These are phyloP conservation scores for Caenorhabditis remanei DNA, from an alignment of 1,140 invertebrate species.

Conservation along the genomic window DNA sequence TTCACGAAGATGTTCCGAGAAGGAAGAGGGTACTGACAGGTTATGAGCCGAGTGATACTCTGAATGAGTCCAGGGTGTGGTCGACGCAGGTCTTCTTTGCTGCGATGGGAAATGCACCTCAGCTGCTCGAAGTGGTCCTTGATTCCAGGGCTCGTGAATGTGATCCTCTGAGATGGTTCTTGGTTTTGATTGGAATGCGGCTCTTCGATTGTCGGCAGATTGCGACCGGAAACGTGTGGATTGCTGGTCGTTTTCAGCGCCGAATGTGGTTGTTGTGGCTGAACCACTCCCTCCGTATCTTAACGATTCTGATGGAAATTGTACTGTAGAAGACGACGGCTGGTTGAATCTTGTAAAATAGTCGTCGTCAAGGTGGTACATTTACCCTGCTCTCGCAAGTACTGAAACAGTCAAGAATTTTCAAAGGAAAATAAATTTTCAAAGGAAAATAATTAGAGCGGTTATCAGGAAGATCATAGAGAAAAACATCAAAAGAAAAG, in stretches of 20 bases:
- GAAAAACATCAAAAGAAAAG: background rate
- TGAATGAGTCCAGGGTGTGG: slow-evolving; percentile 34
- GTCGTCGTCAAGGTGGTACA: slow-evolving; percentile 52
- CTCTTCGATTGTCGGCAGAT: slow-evolving; percentile 35
- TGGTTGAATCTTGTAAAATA: slow-evolving; percentile 44
- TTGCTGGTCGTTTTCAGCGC: slow-evolving; percentile 12
- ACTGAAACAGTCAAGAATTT: background rate
- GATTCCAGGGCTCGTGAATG: slow-evolving; percentile 39
- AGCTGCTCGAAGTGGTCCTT: slow-evolving; percentile 22
- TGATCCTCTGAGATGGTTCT: slow-evolving; percentile 37
- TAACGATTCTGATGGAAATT: slow-evolving; percentile 41
- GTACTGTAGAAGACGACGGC: slow-evolving; percentile 36
- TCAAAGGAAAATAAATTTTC: too few relatives aligned
- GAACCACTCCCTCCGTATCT: slow-evolving; percentile 37
- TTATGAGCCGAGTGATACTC: slow-evolving; percentile 45
- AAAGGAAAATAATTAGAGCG: background rate
- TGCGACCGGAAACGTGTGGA: slow-evolving; percentile 34
- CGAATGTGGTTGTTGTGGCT: slow-evolving; percentile 20
- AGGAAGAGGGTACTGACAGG: slow-evolving; percentile 51
- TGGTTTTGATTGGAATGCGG: slow-evolving; percentile 4
- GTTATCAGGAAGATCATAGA: background rate
- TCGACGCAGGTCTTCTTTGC: slow-evolving; percentile 22
- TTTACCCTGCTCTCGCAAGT: slow-evolving; percentile 50
- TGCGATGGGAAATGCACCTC: slow-evolving; percentile 29
- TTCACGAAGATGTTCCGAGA: slow-evolving; percentile 61